A percentile compares a stretch with the other conserved stretches of the same genome.
Evolutionary conservation across 1,140 invertebrate genomes (phyloP).

Genomic region (Zaprionus africanus): DNA sequence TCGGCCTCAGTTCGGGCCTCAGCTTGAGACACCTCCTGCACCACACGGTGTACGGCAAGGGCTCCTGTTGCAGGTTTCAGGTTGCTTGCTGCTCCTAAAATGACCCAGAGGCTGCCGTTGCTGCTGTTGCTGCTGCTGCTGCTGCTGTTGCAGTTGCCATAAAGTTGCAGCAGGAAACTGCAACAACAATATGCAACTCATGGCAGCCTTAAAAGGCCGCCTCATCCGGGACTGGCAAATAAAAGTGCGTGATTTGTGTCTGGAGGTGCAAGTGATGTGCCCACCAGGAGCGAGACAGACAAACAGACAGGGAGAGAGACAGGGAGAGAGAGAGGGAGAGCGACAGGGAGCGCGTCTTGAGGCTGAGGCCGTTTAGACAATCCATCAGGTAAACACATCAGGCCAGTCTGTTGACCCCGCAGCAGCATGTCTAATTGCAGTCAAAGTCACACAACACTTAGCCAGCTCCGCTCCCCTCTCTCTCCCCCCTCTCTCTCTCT

Average conservation of each 20-base stretch:
- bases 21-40: slow-evolving; percentile 53
- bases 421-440: slow-evolving; percentile 72
- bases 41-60: slow-evolving; percentile 5
- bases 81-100: slow-evolving; percentile 77
- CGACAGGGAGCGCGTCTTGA: slow-evolving; percentile 32
- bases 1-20: not conserved
- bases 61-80: slow-evolving; percentile 73
- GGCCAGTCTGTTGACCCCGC: slow-evolving; percentile 70
- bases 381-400: slow-evolving; percentile 69
- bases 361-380: slow-evolving; percentile 49
- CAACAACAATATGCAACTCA: slow-evolving; percentile 80
- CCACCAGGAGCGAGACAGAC: slow-evolving; percentile 51
- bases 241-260: slow-evolving; percentile 81
- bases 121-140: slow-evolving; percentile 5
- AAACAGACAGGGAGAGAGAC: slow-evolving; percentile 10
- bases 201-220: slow-evolving; percentile 81
- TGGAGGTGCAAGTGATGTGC: slow-evolving; percentile 60
- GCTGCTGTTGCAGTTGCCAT: slow-evolving; percentile 40
- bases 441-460: slow-evolving; percentile 63
- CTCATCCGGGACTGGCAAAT: slow-evolving; percentile 73
- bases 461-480: not conserved
- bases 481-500: not conserved
- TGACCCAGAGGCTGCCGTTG: slow-evolving; percentile 68
- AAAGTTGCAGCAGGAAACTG: slow-evolving; percentile 79
- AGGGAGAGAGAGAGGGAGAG: not conserved